Evolutionary conservation across 2,888 invertebrate species (phyloP), one percentile per base, ranked within the genome.

Genomic region (Ennomos quercinarius): DNA sequence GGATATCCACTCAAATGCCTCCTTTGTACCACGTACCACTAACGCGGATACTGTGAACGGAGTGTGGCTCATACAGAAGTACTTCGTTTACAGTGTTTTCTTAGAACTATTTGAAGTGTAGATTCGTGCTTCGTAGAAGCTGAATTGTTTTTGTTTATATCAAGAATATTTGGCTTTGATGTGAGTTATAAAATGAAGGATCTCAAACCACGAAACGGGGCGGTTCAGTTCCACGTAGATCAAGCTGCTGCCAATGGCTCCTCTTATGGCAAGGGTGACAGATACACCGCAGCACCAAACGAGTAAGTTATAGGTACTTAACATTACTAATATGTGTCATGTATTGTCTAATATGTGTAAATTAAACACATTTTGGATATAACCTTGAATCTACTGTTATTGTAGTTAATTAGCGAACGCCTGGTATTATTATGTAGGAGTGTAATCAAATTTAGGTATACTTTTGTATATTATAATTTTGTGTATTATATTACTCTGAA

Each of bases 281-380:
- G 91, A 79, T 83, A 87, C 64, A 89, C 91, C 2, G 89, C 91
- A 47, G 91, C 91, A 38, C 91, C 91, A 44, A 92, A 91, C 67
- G 91, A 90, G 91, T 91, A 78, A 92, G 91, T 90, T 51, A 43
- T 89, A 27, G 0, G 0, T 27, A 27, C 17, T 17, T 17, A 17
- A 17, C 17, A 2, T 27, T 27, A 27, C 27, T 27, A 27, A 27
- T 27, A 27, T 27, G 27, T 27, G 27, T 27, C 0, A 27, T 27
- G 27, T 17, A n/a, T 17, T 1, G 17, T 27, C 2, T 27, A n/a
- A n/a, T n/a, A n/a, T 27, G 27, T 27, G 27, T 6, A 27, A n/a
- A 27, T 27, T 27, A 27, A 2, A 5, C 27, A 27, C 5, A 27
- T 27, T 27, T 6, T 2, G 27, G 2, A 27, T 9, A 36, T 45